A percentile compares a stretch with the other conserved stretches of the same genome.
Conservation (phyloP, 2,888 invertebrate species). For the Drosophila buzzatii region DNA sequence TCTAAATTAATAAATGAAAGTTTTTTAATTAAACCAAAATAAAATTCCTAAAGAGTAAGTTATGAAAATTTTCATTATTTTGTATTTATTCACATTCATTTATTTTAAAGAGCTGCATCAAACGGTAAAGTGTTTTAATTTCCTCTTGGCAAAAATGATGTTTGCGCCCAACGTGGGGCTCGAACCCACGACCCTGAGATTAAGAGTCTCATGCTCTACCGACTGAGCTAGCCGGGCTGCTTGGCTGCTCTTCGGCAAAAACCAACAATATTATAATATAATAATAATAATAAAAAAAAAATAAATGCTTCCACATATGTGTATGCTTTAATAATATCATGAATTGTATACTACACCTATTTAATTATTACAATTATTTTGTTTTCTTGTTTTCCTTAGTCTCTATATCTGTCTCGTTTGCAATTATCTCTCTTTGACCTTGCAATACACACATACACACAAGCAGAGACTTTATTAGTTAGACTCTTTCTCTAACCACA, state of each 20-base stretch:
- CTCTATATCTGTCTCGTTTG: neutral
- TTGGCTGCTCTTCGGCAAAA: neutral
- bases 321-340: neutral
- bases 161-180: conserved; percentile 85
- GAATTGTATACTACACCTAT: neutral
- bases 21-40: neutral
- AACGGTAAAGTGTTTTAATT: neutral
- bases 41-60: neutral
- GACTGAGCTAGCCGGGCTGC: conserved; percentile 85
- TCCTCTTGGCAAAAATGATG: conserved; percentile 4
- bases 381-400: conserved; percentile 4
- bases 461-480: conserved; percentile 17
- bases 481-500: conserved; percentile 32
- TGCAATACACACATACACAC: conserved; percentile 18
- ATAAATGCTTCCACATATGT: neutral
- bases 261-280: neutral
- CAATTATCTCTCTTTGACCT: conserved; percentile 30
- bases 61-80: neutral
- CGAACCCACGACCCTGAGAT: conserved; percentile 86
- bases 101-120: neutral
- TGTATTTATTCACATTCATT: neutral
- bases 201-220: conserved; percentile 86
- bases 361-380: conserved; percentile 6
- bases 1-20: too few relatives aligned
- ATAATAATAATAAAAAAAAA: neutral